These are phyloP conservation scores for Ametastegia equiseti DNA, from an alignment of 2,888 invertebrate genomes.

Conservation along the genomic window DNA sequence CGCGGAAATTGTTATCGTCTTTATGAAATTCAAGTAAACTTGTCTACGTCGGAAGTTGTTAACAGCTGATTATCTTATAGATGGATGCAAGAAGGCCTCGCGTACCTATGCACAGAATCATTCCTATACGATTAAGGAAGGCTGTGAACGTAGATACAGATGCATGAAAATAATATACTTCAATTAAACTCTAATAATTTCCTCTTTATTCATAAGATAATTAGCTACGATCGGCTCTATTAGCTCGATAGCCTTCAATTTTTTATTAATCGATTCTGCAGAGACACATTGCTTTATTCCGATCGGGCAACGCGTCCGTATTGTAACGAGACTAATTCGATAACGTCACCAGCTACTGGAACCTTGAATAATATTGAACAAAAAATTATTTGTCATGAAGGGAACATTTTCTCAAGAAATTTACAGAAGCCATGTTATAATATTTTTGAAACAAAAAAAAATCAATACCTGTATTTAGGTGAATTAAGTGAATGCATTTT, in stretches of 20 bases:
- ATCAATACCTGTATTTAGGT: too few species aligned
- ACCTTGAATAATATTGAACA: slow-evolving; percentile 1
- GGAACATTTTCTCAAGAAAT: not conserved
- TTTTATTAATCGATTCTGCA: not conserved
- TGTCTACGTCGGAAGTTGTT: not conserved
- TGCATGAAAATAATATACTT: not conserved
- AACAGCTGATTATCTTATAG: not conserved
- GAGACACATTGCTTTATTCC: not conserved
- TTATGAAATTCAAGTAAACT: not conserved
- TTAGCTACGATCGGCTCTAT: not conserved
- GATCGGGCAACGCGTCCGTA: not conserved
- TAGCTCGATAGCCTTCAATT: slow-evolving; percentile 1
- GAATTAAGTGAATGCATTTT: too few species aligned
- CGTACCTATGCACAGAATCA: not conserved
- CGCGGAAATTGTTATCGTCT: not conserved
- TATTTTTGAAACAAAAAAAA: too few species aligned
- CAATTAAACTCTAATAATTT: slow-evolving; percentile 15
- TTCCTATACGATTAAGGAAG: not conserved
- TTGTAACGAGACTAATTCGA: slow-evolving; percentile 8
- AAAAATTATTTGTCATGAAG: not conserved
- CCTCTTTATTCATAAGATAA: not conserved
- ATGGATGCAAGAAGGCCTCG: not conserved
- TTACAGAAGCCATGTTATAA: too few species aligned
- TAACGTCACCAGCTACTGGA: not conserved
- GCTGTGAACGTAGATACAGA: not conserved